phyloP scores from a whole-genome alignment of 2,113 vertebrate species.

The Serilophus lunatus region DNA sequence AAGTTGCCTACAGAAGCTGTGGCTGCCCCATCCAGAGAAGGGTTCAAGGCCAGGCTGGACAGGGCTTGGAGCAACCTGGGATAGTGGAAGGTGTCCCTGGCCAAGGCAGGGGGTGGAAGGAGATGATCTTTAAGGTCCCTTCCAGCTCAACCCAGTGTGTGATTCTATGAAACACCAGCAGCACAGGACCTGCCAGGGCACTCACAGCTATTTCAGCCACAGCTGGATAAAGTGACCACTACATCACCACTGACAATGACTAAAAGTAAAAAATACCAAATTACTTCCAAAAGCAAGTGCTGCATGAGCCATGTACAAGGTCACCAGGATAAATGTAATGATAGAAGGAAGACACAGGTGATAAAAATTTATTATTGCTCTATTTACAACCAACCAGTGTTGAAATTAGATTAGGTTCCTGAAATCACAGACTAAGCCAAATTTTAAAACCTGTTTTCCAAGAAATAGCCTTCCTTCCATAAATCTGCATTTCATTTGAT shows the following conservation, averaged over 20 bases:
- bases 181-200: not conserved
- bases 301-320: fast-evolving
- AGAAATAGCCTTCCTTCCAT: not conserved
- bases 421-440: not conserved
- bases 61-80: not conserved
- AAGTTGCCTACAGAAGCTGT: not conserved
- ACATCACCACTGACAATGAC: not conserved
- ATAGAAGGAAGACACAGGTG: not conserved
- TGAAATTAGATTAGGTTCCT: not conserved
- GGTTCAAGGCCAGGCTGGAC: fast-evolving
- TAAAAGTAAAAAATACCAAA: not conserved
- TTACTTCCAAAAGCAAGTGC: not conserved
- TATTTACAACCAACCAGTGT: not conserved
- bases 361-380: not conserved
- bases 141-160: not conserved
- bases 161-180: not conserved
- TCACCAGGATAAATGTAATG: not conserved
- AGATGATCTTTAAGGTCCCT: not conserved
- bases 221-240: not conserved
- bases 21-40: not conserved
- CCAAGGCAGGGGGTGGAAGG: not conserved
- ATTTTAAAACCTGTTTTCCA: not conserved
- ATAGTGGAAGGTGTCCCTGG: fast-evolving
- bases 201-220: not conserved
- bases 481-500: not conserved